A percentile compares a stretch with the other conserved stretches of the same genome.
phyloP scores from a whole-genome alignment of 2,113 vertebrate species.

The Ivindomyrus marchei region DNA sequence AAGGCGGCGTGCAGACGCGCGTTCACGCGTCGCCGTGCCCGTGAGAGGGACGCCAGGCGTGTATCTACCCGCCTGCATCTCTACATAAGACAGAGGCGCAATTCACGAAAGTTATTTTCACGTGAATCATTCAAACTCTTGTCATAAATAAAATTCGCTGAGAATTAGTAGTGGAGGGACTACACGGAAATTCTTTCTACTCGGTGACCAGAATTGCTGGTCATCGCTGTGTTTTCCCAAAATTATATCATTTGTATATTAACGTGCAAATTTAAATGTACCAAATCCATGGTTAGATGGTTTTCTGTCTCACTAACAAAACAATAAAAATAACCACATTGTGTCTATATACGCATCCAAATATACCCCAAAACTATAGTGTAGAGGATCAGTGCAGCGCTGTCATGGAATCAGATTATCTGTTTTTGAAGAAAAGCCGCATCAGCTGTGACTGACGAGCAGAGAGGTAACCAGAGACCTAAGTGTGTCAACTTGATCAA shows the following conservation, averaged over 20 bases:
- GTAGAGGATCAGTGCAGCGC: neutral
- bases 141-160: neutral
- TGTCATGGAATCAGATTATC: neutral
- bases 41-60: neutral
- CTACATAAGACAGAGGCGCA: neutral
- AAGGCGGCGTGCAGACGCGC: constrained; percentile 28
- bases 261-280: neutral
- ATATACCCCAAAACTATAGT: neutral
- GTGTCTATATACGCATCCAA: neutral
- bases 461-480: neutral
- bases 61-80: neutral
- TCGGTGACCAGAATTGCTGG: neutral
- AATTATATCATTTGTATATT: neutral
- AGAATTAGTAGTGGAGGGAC: neutral
- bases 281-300: neutral
- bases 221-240: neutral
- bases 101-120: neutral
- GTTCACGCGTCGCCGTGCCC: constrained; percentile 1
- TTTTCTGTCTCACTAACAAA: neutral
- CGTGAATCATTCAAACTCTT: neutral
- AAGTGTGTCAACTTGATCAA: neutral
- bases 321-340: neutral
- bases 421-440: neutral
- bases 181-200: neutral
- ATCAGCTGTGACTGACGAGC: neutral